Base-by-base conservation (phyloP, 2,797 vertebrate genomes). In the Sebastolobus altivelis region DNA sequence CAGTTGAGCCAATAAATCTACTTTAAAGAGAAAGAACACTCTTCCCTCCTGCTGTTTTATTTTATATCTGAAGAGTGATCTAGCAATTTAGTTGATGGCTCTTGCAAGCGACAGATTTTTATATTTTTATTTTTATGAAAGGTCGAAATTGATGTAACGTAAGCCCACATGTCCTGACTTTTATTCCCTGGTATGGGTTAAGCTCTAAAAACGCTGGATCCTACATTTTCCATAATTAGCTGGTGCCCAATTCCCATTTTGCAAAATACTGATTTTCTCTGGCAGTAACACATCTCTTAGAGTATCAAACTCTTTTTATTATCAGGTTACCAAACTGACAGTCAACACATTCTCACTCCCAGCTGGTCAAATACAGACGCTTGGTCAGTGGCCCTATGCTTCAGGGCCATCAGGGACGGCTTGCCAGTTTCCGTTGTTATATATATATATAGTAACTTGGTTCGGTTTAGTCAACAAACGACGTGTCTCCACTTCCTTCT, bases 11-110 rank as follows among this genome's bases (percentile, higher is more conserved):
- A 6, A 61, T 29, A 33, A 61, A 55, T 78, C 14, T n/a, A 25
- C 22, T 14, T 5, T 18, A 33, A 6, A 20, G 4, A 46, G 18
- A 22, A 8, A 20, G 25, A 29, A 52, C 22, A 29, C 27, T 40
- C 7, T 66, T 38, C 8, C 22, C 29, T n/a, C 29, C 62, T 59
- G 72, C 46, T 66, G 27, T n/a, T 65, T 46, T 38, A 49, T 63
- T 35, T 54, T 11, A 70, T 59, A 56, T 77, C 46, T 77, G 37
- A 76, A 70, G n/a, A 61, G 18, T 25, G 27, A n/a, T 31, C 22
- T 5, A 37, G 46, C n/a, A 25, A 56, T 72, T 38, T 25, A 22
- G n/a, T 20, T 35, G 60, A 69, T 35, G n/a, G 22, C 1, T 59
- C 33, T 72, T 10, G 8, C 16, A 55, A 33, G 6, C 69, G 14